Base-by-base conservation (phyloP, 2,113 vertebrate genomes). In the Pleuronectes platessa region DNA sequence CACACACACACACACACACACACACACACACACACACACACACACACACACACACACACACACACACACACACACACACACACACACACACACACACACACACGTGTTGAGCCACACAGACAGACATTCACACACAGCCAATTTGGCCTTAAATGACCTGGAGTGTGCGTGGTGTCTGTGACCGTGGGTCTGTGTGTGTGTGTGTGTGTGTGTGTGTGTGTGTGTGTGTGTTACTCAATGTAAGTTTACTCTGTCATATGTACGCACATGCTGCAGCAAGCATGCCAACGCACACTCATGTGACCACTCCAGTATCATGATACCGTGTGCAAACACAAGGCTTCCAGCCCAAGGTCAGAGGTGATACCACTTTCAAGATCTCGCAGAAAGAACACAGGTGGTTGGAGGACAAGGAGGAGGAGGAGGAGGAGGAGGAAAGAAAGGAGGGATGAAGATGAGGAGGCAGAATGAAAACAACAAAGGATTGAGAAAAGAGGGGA, bases 281-380 rank as follows among this genome's bases (percentile, higher is more conserved):
- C 58, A 74, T 75, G 76, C 70, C 54, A 45, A 56, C 60, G 61
- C 76, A 76, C 65, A 71, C 23, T 77, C 75, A 80, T 61, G 66
- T 76, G 87, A 91, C 78, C 23, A 27, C 81, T 72, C 64, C 61
- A 23, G 37, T 45, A 68, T 74, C 75, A 77, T 54, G 20, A 78
- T 69, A 84, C 45, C 11, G 23, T 62, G 45, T 53, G 71, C 78
- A 79, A 83, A 86, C 77, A 83, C 37, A 2, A 6, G 54, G 55
- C 63, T 76, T 60, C 61, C 18, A 71, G 63, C 68, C 67, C 89
- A 92, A 92, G 87, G 91, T 90, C 87, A 89, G 80, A 89, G 86
- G 66, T 84, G 81, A 78, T 72, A 61, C 0, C 35, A 13, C 9
- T 35, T 56, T 58, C 61, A 65, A 55, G 47, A 75, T 59, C 77